These are phyloP conservation scores for Proterorhinus semilunaris DNA, from an alignment of 2,113 vertebrate genomes.

Conservation along the genomic window DNA sequence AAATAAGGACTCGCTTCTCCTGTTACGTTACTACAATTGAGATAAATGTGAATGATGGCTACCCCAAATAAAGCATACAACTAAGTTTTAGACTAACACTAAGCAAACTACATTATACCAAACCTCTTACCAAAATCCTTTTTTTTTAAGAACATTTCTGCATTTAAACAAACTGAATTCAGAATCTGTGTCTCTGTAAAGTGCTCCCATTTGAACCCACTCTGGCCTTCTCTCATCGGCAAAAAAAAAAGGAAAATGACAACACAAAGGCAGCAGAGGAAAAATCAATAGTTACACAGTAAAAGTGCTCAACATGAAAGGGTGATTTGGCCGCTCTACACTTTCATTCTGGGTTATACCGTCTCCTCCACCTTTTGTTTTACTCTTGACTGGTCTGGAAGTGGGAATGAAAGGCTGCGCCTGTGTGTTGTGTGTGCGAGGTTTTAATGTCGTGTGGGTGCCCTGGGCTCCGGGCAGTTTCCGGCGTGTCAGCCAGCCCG, in stretches of 20 bases:
- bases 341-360: constrained; percentile 65
- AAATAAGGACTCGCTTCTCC: background rate
- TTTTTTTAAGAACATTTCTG: background rate
- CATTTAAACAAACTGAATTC: background rate
- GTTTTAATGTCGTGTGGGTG: constrained; percentile 74
- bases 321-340: constrained; percentile 66
- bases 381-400: constrained; percentile 52
- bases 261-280: constrained; percentile 63
- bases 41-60: no score
- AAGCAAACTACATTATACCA: no score
- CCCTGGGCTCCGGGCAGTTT: constrained; percentile 64
- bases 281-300: constrained; percentile 79
- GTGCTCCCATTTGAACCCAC: constrained; percentile 70
- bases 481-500: constrained; percentile 69
- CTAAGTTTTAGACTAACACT: no score
- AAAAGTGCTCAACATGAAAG: constrained; percentile 75
- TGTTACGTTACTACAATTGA: no score
- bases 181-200: constrained; percentile 53
- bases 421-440: constrained; percentile 28
- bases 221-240: constrained; percentile 65
- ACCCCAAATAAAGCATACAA: no score
- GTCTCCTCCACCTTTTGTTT: constrained; percentile 40
- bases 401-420: constrained; percentile 56
- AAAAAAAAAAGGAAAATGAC: constrained; percentile 53
- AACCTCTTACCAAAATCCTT: no score